Conservation (phyloP, 2,797 vertebrate species). For the Coendou prehensilis region DNA sequence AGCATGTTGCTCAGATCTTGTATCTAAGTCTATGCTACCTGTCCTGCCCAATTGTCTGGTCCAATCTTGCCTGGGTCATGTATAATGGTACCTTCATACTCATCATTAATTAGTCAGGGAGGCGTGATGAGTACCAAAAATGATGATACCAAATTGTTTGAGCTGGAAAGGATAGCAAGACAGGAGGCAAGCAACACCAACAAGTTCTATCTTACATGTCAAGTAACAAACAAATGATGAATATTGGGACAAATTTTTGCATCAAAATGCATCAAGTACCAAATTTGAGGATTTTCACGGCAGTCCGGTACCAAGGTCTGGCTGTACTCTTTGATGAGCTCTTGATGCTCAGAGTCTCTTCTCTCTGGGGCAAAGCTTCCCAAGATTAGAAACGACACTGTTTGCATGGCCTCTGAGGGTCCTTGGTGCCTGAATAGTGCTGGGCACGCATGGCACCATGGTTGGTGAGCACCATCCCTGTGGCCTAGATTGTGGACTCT, state of each 20-base stretch:
- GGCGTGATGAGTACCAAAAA: background rate
- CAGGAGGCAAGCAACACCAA: background rate
- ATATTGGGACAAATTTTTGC: background rate
- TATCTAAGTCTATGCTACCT: background rate
- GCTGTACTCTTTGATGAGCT: background rate
- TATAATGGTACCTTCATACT: background rate
- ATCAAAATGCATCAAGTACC: background rate
- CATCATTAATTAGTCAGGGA: background rate
- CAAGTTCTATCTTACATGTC: background rate
- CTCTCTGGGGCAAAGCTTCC: background rate
- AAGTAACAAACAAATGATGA: background rate
- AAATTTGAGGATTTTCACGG: background rate
- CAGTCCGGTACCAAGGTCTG: background rate
- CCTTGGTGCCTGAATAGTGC: background rate
- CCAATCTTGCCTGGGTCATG: background rate
- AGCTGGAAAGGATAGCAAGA: background rate
- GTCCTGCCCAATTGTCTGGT: background rate
- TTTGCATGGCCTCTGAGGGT: background rate
- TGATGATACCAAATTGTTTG: background rate
- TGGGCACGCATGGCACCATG: background rate
- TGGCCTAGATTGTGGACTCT: background rate
- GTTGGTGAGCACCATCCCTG: background rate
- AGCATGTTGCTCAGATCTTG: background rate
- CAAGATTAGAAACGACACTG: background rate
- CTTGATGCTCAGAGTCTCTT: constrained; percentile 25